These are phyloP conservation scores for Ptychobarbus kaznakovi DNA, from an alignment of 2,797 vertebrate genomes.

Conservation along the genomic window DNA sequence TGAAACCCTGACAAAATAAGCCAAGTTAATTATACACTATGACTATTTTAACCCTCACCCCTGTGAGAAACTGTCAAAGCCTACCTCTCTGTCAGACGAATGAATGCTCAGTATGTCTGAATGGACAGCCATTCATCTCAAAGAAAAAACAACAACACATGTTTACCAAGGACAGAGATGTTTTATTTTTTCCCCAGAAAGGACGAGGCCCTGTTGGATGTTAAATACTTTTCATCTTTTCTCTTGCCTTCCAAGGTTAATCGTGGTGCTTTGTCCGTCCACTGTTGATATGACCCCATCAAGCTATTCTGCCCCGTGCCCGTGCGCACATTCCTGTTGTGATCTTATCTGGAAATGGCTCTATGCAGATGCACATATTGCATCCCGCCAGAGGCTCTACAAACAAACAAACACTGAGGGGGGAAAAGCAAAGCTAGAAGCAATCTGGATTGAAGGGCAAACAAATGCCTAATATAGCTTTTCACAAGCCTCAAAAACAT, in stretches of 20 bases:
- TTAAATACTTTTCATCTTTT: slow-evolving; percentile 42
- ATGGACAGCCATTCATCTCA: slow-evolving; percentile 18
- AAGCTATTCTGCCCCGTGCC: slow-evolving; percentile 34
- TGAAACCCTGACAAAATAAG: slow-evolving; percentile 2
- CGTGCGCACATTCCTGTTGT: slow-evolving; percentile 23
- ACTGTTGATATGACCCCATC: slow-evolving; percentile 43
- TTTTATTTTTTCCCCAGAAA: slow-evolving; percentile 31
- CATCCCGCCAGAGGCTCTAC: not conserved
- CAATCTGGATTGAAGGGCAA: slow-evolving; percentile 29
- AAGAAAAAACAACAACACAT: slow-evolving; percentile 4
- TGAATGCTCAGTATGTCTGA: slow-evolving; percentile 16
- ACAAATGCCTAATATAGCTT: slow-evolving; percentile 33
- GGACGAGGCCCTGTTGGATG: slow-evolving; percentile 33
- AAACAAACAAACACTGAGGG: slow-evolving; percentile 33
- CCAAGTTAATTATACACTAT: slow-evolving; percentile 26
- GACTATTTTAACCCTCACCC: slow-evolving; percentile 16
- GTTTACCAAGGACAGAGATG: slow-evolving; percentile 43
- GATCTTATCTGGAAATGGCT: slow-evolving; percentile 43
- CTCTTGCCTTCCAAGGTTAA: slow-evolving; percentile 49
- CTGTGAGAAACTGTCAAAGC: not conserved
- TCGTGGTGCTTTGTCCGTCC: slow-evolving; percentile 28
- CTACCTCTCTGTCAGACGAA: not conserved
- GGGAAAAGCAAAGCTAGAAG: slow-evolving; percentile 13
- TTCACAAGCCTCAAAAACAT: slow-evolving; percentile 2
- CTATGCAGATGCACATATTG: slow-evolving; percentile 43